These are phyloP conservation scores for Galbula dea DNA, from an alignment of 2,113 vertebrate species.

Conservation along the genomic window DNA sequence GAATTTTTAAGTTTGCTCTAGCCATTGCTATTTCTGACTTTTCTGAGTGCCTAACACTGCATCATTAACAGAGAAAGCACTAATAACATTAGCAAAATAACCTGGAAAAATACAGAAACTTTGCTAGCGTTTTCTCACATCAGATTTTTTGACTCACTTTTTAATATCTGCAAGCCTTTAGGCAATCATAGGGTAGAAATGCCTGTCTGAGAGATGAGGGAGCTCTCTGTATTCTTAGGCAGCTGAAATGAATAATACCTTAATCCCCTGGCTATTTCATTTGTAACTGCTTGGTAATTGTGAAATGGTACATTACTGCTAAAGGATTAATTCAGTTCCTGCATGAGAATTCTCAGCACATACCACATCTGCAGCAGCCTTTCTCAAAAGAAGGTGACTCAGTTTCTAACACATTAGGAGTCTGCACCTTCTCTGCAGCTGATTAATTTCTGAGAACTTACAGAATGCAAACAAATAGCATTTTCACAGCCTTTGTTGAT, in stretches of 20 bases:
- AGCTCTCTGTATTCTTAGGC: constrained; percentile 13
- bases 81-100: neutral
- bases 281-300: constrained; percentile 62
- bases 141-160: neutral
- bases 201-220: constrained; percentile 27
- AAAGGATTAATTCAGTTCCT: constrained; percentile 48
- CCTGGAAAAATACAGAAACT: neutral
- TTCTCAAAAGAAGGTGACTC: constrained; percentile 52
- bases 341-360: constrained; percentile 32
- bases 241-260: constrained; percentile 61
- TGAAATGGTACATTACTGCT: constrained; percentile 44
- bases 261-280: constrained; percentile 41
- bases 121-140: neutral
- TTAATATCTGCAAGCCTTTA: neutral
- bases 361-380: neutral
- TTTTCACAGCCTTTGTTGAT: neutral
- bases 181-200: neutral
- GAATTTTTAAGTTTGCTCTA: neutral
- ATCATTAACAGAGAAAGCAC: neutral
- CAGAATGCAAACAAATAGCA: neutral
- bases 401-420: constrained; percentile 12
- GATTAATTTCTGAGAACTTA: constrained; percentile 10
- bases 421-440: neutral
- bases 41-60: neutral
- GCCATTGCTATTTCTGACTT: neutral